Conservation (phyloP, 2,797 vertebrate species). For the Psittacula echo region DNA sequence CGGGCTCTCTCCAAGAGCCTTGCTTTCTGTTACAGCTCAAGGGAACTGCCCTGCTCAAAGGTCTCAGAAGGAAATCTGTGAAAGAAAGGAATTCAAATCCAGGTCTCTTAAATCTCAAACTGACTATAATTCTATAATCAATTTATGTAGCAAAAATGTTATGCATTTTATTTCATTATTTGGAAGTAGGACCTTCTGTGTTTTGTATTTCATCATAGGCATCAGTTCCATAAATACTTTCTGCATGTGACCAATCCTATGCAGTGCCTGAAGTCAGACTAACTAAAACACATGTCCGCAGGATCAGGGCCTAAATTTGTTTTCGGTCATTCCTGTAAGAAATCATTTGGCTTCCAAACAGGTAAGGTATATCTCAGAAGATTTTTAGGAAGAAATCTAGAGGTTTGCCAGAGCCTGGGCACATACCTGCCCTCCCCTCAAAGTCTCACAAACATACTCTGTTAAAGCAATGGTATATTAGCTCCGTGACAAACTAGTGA, state of each 20-base stretch:
- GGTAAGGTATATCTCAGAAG: background rate
- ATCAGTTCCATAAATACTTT: conserved; percentile 20
- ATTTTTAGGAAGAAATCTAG: background rate
- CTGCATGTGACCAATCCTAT: background rate
- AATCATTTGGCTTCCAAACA: background rate
- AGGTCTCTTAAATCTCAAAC: background rate
- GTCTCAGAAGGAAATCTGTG: background rate
- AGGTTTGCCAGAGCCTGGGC: background rate
- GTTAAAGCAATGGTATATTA: background rate
- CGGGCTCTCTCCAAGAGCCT: background rate
- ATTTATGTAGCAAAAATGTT: conserved; percentile 14
- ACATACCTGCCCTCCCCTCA: background rate
- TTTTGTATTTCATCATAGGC: background rate
- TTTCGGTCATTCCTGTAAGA: background rate
- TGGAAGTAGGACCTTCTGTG: background rate
- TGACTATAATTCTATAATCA: background rate
- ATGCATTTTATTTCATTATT: background rate
- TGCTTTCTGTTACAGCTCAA: background rate
- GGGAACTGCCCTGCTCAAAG: background rate
- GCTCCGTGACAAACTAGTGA: background rate
- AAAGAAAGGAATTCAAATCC: background rate
- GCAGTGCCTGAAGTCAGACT: background rate
- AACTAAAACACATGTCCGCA: background rate
- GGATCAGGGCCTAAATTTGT: background rate
- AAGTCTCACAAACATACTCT: background rate